Conservation (phyloP, 1,140 invertebrate genomes). For the Drosophila saltans region DNA sequence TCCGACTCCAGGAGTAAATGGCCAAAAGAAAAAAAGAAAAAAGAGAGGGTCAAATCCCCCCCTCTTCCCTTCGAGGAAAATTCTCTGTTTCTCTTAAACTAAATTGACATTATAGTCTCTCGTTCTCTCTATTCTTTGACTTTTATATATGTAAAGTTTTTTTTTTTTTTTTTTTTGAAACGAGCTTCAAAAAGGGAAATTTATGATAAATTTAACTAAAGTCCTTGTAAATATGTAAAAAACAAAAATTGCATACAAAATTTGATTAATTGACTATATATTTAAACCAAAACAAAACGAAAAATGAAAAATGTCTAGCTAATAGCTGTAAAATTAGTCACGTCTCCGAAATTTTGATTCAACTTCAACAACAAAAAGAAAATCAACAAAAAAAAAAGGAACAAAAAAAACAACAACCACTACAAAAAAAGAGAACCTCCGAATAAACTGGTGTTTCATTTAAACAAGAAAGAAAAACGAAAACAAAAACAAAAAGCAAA, state of each 20-base stretch:
- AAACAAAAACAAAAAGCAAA: constrained; percentile 7
- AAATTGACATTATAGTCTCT: background rate
- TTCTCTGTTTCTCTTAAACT: constrained; percentile 7
- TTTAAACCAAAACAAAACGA: constrained; percentile 40
- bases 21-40: background rate
- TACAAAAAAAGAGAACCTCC: constrained; percentile 63
- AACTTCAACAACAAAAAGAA: constrained; percentile 27
- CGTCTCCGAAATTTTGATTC: constrained; percentile 57
- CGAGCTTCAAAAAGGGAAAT: constrained; percentile 60
- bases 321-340: constrained; percentile 69
- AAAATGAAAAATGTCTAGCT: constrained; percentile 57
- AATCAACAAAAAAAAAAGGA: background rate
- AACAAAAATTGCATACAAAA: constrained; percentile 32
- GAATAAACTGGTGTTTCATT: constrained; percentile 79
- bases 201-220: constrained; percentile 10
- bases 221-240: constrained; percentile 28
- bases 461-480: constrained; percentile 33
- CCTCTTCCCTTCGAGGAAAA: background rate
- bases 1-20: constrained; percentile 52
- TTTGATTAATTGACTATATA: constrained; percentile 50
- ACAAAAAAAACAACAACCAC: constrained; percentile 7
- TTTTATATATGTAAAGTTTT: constrained; percentile 7
- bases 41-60: too few relatives aligned
- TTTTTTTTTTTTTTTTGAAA: constrained; percentile 51
- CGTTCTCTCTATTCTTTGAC: constrained; percentile 5